phyloP scores from a whole-genome alignment of 2,888 invertebrate species.

The Leptogaster cylindrica region DNA sequence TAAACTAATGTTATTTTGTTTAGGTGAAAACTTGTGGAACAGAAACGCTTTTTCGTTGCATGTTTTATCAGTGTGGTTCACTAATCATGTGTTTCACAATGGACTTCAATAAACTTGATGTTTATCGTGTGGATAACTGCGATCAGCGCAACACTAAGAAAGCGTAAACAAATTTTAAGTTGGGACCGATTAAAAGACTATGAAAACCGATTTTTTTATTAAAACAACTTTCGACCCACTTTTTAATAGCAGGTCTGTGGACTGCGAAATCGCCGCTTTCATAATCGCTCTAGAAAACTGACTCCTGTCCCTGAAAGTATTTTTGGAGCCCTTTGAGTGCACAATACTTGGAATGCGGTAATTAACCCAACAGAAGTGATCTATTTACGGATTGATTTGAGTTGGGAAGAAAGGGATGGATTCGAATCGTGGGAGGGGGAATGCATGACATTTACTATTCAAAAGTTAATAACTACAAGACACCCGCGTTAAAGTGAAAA shows the following conservation, averaged over 20 bases:
- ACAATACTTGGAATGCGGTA: background rate
- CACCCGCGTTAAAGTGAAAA: background rate
- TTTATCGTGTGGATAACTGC: background rate
- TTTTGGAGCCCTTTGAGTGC: conserved; percentile 18
- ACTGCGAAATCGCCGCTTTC: background rate
- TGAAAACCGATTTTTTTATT: background rate
- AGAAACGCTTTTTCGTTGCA: conserved; percentile 9
- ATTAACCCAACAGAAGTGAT: background rate
- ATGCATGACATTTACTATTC: no score
- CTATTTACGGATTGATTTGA: conserved; percentile 6
- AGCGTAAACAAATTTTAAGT: conserved; percentile 1
- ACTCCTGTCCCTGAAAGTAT: conserved; percentile 21
- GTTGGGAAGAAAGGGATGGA: background rate
- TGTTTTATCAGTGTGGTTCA: background rate
- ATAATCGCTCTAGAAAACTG: background rate
- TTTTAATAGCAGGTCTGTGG: background rate
- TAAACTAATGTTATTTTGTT: conserved; percentile 16
- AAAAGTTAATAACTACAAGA: background rate
- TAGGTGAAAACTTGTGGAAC: background rate
- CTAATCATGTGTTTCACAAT: conserved; percentile 17
- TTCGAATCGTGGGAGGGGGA: background rate
- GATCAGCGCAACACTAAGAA: background rate
- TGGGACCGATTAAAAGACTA: background rate
- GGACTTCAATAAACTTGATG: conserved; percentile 2
- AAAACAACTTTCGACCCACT: background rate